Evolutionary conservation across 2,888 invertebrate genomes (phyloP).

Genomic region (Urechis unicinctus): DNA sequence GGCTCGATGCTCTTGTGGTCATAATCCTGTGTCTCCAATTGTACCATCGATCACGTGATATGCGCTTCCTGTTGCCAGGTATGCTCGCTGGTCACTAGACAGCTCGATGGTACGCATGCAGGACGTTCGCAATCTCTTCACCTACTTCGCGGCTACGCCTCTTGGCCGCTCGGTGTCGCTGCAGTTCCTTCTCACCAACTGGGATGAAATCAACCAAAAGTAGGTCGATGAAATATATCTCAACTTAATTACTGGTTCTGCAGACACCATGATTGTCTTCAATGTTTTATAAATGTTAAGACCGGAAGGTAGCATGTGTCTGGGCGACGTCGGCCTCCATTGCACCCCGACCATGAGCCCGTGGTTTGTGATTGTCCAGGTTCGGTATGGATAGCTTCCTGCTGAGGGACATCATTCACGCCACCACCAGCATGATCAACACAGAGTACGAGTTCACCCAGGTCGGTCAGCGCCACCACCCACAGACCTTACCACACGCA

Average conservation of each 20-base stretch:
- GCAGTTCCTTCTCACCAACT: slow-evolving; percentile 42
- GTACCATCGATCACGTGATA: neutral
- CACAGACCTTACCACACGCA: no score
- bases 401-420: slow-evolving; percentile 37
- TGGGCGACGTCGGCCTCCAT: no score
- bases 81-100: slow-evolving; percentile 42
- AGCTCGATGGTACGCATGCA: slow-evolving; percentile 39
- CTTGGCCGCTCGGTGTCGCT: slow-evolving; percentile 41
- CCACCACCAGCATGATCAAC: slow-evolving; percentile 38
- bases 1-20: neutral
- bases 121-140: slow-evolving; percentile 41
- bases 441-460: slow-evolving; percentile 39
- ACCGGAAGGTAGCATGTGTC: no score
- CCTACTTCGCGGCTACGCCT: slow-evolving; percentile 38
- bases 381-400: slow-evolving; percentile 40
- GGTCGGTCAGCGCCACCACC: no score
- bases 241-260: no score
- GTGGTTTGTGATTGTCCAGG: slow-evolving; percentile 21
- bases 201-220: slow-evolving; percentile 41
- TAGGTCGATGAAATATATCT: slow-evolving; percentile 16
- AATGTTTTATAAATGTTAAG: no score
- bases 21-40: neutral
- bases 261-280: no score
- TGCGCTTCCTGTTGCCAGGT: slow-evolving; percentile 23
- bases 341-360: no score